phyloP scores from a whole-genome alignment of 2,888 invertebrate species.

The Vandiemenella viatica region DNA sequence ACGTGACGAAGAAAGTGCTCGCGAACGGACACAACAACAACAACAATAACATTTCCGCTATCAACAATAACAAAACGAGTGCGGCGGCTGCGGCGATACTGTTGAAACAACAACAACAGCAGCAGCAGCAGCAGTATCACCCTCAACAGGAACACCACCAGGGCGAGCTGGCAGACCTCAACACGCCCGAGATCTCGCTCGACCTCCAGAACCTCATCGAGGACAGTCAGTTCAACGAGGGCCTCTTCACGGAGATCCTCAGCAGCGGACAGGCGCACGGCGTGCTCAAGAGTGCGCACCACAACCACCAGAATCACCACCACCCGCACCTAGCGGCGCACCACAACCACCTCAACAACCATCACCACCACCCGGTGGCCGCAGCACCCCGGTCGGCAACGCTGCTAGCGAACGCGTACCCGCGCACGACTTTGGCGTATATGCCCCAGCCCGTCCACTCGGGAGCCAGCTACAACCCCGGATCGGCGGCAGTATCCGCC shows the following conservation, averaged over 20 bases:
- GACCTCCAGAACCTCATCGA: slow-evolving; percentile 86
- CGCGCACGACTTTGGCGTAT: slow-evolving; percentile 64
- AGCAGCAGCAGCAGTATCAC: slow-evolving; percentile 50
- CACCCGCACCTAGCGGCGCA: slow-evolving; percentile 19
- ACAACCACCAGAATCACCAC: slow-evolving; percentile 20
- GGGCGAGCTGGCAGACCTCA: slow-evolving; percentile 71
- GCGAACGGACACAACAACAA: slow-evolving; percentile 28
- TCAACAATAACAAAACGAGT: no score
- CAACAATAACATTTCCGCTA: no score
- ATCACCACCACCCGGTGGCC: slow-evolving; percentile 12
- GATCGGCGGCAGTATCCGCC: slow-evolving; percentile 39
- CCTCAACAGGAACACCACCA: slow-evolving; percentile 54
- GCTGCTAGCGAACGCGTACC: slow-evolving; percentile 30
- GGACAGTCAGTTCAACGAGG: slow-evolving; percentile 75
- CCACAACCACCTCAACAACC: slow-evolving; percentile 19
- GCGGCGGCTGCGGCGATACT: no score
- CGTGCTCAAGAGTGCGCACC: slow-evolving; percentile 18
- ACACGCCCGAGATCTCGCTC: slow-evolving; percentile 81
- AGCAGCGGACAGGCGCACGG: slow-evolving; percentile 25
- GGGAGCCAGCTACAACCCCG: slow-evolving; percentile 37
- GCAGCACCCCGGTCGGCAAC: slow-evolving; percentile 7
- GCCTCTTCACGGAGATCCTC: slow-evolving; percentile 71
- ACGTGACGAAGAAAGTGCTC: slow-evolving; percentile 39
- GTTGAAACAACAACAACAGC: slow-evolving; percentile 19
- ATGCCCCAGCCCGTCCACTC: slow-evolving; percentile 88